Evolutionary conservation across 2,797 vertebrate species (phyloP), one percentile per base, ranked within the genome.

Genomic region (Sebastes kiyomatsui): DNA sequence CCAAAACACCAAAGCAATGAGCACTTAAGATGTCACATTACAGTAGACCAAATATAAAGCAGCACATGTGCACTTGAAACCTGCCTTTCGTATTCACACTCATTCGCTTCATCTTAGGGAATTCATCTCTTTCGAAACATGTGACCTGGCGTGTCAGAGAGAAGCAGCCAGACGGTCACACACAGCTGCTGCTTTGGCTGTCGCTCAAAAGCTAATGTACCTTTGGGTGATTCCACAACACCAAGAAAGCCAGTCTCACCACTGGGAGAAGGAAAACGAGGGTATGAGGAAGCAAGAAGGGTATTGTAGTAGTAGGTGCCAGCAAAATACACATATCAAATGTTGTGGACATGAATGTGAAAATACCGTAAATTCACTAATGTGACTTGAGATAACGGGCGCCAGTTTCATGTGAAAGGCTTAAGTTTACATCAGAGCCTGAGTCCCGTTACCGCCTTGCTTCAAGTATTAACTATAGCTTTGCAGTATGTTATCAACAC

Each of bases 171-270:
- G 88, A 87, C 80, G 80, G 82, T 84, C 67, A 62, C 79, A 87
- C 83, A 88, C 93, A 94, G 90, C 91, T 93, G 94, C 87, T 93
- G 82, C 84, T 84, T 84, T 94, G 93, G 93, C 91, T 52, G 56
- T 59, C 32, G 33, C 79, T 88, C 86, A 93, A 88, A 82, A 93
- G 67, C 85, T 92, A 92, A 94, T 89, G 86, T 87, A 89, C 80
- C 81, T 84, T 82, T 75, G 46, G 67, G 69, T 73, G 85, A 89
- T 90, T 85, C 77, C 78, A 38, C 74, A 6, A 66, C 85, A 86
- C 38, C 55, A 9, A 86, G 70, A 77, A 77, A 60, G 72, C 68
- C 69, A 79, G 68, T 52, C 74, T 73, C 80, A 32, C 28, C 78
- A 72, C 67, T 77, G 71, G 46, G 38, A 75, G 60, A 6, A 28